Evolutionary conservation across 2,797 vertebrate genomes (phyloP).

Genomic region (Semaprochilodus insignis): DNA sequence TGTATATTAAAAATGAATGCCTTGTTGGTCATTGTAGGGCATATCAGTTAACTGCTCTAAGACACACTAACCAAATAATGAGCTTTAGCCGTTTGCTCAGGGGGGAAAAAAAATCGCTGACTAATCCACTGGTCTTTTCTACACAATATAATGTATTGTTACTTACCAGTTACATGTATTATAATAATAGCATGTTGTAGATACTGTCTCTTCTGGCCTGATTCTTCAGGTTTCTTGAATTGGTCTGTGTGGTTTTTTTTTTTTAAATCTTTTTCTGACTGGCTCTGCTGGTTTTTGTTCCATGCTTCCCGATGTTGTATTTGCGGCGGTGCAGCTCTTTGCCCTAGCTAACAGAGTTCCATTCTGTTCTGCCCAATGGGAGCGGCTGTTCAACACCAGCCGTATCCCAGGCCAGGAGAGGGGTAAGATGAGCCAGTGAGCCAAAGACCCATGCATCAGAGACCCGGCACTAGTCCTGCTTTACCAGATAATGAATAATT

Average conservation of each 20-base stretch:
- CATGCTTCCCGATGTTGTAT: conserved; percentile 69
- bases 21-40: too few relatives aligned
- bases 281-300: conserved; percentile 75
- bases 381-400: conserved; percentile 95
- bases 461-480: conserved; percentile 11
- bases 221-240: neutral
- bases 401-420: conserved; percentile 91
- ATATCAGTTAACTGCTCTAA: neutral
- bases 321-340: conserved; percentile 54
- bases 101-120: neutral
- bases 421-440: conserved; percentile 82
- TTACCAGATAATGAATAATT: conserved; percentile 6
- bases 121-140: neutral
- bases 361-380: conserved; percentile 98
- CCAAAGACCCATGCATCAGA: neutral
- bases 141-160: neutral
- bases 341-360: conserved; percentile 89
- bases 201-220: neutral
- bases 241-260: neutral
- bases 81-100: neutral
- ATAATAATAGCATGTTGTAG: neutral
- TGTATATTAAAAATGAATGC: too few relatives aligned
- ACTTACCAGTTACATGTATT: neutral
- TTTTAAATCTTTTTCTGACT: conserved; percentile 21
- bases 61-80: neutral